Conservation (phyloP, 1,140 invertebrate genomes). For the Cotesia vestalis region DNA sequence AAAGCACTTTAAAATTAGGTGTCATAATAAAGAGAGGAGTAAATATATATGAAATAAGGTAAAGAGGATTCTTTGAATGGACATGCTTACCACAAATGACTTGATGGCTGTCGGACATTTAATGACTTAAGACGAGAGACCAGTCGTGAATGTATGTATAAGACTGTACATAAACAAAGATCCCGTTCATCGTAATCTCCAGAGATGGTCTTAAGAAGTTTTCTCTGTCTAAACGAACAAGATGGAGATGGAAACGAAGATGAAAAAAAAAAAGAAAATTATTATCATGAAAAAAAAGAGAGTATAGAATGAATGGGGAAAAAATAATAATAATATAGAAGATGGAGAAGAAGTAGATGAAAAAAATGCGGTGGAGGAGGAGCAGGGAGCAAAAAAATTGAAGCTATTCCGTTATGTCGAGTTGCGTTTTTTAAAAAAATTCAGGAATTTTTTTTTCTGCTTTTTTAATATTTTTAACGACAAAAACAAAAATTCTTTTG, state of each 20-base stretch:
- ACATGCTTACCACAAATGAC: slow-evolving; percentile 22
- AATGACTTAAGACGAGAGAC: slow-evolving; percentile 29
- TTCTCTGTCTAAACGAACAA: slow-evolving; percentile 2
- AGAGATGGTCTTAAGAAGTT: slow-evolving; percentile 34
- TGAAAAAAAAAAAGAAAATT: not conserved
- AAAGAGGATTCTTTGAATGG: slow-evolving; percentile 5
- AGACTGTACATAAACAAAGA: slow-evolving; percentile 34
- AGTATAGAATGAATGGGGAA: not conserved
- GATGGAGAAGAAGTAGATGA: not conserved
- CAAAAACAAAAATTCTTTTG: not conserved
- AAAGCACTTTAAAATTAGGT: not conserved
- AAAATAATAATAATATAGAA: not conserved
- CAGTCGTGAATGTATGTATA: not conserved
- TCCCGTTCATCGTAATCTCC: slow-evolving; percentile 38
- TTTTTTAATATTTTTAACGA: slow-evolving; percentile 2
- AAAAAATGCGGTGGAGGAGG: not conserved
- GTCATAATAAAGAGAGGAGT: not conserved
- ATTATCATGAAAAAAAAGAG: slow-evolving; percentile 1
- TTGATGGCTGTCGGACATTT: slow-evolving; percentile 33
- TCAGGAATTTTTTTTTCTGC: not conserved
- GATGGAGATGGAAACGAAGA: slow-evolving; percentile 11
- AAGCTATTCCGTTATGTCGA: not conserved
- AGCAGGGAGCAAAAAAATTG: not conserved
- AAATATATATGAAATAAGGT: slow-evolving; percentile 1
- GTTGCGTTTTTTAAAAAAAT: not conserved